phyloP scores from a whole-genome alignment of 2,797 vertebrate species.

The Valencia hispanica region DNA sequence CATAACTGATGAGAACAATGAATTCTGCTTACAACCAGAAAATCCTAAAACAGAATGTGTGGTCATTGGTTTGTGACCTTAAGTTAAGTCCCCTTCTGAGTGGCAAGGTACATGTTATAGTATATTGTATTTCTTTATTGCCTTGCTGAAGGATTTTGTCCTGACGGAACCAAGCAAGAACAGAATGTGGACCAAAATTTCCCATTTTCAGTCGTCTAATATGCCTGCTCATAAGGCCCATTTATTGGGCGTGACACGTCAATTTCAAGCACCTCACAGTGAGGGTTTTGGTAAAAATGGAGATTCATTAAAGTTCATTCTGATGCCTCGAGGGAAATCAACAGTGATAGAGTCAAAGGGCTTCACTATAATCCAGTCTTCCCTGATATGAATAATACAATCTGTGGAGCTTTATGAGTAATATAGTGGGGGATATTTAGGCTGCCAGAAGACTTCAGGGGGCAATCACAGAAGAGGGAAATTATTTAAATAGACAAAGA shows the following conservation, averaged over 20 bases:
- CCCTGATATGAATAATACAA: conserved; percentile 73
- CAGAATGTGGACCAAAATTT: conserved; percentile 60
- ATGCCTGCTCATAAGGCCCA: conserved; percentile 51
- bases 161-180: conserved; percentile 57
- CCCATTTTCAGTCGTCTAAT: conserved; percentile 53
- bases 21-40: background rate
- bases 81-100: background rate
- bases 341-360: conserved; percentile 69
- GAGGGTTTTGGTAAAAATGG: conserved; percentile 57
- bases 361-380: conserved; percentile 70
- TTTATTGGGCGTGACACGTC: conserved; percentile 52
- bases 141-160: conserved; percentile 35
- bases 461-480: conserved; percentile 45
- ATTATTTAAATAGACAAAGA: conserved; percentile 69
- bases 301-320: conserved; percentile 80
- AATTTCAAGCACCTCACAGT: conserved; percentile 58
- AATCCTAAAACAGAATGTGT: background rate
- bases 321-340: conserved; percentile 77
- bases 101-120: background rate
- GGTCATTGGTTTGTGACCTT: background rate
- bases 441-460: conserved; percentile 61
- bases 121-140: conserved; percentile 33
- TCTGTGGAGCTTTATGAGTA: conserved; percentile 71
- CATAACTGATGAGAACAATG: background rate
- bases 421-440: conserved; percentile 76